Base-by-base conservation (phyloP, 2,888 invertebrate species). In the Xestia c-nigrum region DNA sequence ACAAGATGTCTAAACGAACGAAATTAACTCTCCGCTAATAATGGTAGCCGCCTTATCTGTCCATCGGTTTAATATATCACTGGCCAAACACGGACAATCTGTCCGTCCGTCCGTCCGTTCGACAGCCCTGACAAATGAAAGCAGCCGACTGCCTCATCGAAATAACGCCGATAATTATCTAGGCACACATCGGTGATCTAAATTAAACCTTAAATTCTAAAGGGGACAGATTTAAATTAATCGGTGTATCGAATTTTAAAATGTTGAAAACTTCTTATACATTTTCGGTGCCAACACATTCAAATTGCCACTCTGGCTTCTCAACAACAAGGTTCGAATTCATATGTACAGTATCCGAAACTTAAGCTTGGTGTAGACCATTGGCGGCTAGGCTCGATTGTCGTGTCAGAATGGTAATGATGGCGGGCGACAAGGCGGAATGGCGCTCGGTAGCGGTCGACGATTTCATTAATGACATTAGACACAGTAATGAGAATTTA, bases 401-500 rank as follows among this genome's bases (percentile, higher is more conserved):
- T 88, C 88, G 87, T 89, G 89, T 92, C 89, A 91, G 83, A 87
- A 85, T 85, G 88, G 90, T 90, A 90, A 90, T 90, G 88, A 91
- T 89, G 84, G 87, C 87, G 89, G 79, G 89, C 90, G 93, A 92
- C 93, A 92, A 85, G 90, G 87, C 90, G 93, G 93, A 93, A 94
- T 92, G 92, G 90, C 90, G 91, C 88, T 91, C 94, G 92, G 95
- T 94, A 95, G 95, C 95, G 88, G 91, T 87, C 90, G 94, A 92
- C 93, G 93, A 94, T 94, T 92, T 92, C 93, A 93, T 93, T 95
- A 95, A 94, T 92, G 94, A 93, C 94, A 94, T 95, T 93, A 95
- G 94, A 91, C 91, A 91, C 91, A 91, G 93, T 93, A 94, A 94
- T 94, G 93, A 94, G 91, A 90, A 91, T 92, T 94, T 91, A 90